A percentile compares a stretch with the other conserved stretches of the same genome.
Evolutionary conservation across 2,113 vertebrate genomes (phyloP).

Genomic region (Syngnathus scovelli): DNA sequence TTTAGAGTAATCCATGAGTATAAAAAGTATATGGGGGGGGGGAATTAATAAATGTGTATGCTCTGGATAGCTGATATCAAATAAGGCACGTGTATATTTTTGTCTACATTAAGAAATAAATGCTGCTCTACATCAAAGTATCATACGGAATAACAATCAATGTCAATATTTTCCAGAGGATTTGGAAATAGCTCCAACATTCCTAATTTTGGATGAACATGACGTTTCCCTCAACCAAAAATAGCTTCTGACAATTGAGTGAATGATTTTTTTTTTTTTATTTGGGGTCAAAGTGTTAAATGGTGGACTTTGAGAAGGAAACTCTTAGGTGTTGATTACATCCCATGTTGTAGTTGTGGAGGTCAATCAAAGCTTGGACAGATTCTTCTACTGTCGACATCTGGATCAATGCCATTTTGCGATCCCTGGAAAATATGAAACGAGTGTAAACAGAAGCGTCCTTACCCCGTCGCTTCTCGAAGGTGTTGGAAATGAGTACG

Average conservation of each 20-base stretch:
- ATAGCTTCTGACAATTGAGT: conserved; percentile 36
- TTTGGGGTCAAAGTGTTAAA: conserved; percentile 56
- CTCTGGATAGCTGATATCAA: conserved; percentile 38
- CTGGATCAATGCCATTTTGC: conserved; percentile 97
- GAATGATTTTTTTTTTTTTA: conserved; percentile 9
- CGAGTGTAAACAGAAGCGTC: neutral
- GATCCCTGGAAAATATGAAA: conserved; percentile 72
- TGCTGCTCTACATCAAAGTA: conserved; percentile 59
- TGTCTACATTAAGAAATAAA: conserved; percentile 36
- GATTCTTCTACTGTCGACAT: conserved; percentile 94
- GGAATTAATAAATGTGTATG: conserved; percentile 58
- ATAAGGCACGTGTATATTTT: conserved; percentile 81
- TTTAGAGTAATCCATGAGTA: conserved; percentile 59
- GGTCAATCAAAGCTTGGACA: conserved; percentile 88
- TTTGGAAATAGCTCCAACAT: conserved; percentile 30
- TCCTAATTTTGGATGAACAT: conserved; percentile 54
- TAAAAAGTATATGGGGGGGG: conserved; percentile 40
- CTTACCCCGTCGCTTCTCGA: neutral
- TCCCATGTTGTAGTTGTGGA: conserved; percentile 94
- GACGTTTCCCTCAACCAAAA: conserved; percentile 52
- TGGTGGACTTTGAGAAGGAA: conserved; percentile 97
- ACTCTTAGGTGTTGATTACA: conserved; percentile 93
- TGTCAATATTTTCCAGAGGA: conserved; percentile 51
- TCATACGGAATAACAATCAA: conserved; percentile 61
- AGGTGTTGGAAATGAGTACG: conserved; percentile 45